Conservation (phyloP, 2,888 invertebrate species). For the Chydorus sphaericus region DNA sequence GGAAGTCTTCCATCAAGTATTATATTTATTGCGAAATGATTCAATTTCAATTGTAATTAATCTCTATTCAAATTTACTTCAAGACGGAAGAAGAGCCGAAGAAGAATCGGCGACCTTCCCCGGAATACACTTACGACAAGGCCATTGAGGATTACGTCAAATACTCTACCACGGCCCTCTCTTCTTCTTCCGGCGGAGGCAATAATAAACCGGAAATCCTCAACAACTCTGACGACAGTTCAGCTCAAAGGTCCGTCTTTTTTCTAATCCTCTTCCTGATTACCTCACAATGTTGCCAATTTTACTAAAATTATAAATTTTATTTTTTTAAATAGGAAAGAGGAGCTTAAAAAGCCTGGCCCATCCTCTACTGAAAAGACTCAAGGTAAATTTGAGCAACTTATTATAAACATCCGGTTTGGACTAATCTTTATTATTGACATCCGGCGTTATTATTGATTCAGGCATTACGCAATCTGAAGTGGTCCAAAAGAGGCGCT, state of each 20-base stretch:
- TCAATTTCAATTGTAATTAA: no score
- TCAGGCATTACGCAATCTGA: neutral
- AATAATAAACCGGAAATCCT: neutral
- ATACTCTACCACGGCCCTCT: slow-evolving; percentile 18
- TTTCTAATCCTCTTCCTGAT: neutral
- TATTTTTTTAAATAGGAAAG: neutral
- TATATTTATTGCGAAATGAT: no score
- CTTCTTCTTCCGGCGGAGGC: neutral
- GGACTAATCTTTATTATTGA: neutral
- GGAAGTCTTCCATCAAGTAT: no score
- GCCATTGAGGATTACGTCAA: slow-evolving; percentile 76
- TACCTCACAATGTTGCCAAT: neutral
- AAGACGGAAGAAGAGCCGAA: slow-evolving; percentile 23
- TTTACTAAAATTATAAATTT: neutral
- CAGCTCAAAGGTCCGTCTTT: neutral
- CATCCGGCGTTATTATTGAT: no score
- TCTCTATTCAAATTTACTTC: slow-evolving; percentile 35
- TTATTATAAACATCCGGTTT: neutral
- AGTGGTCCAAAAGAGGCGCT: slow-evolving; percentile 7
- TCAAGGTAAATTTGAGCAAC: no score
- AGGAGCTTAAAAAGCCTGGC: neutral
- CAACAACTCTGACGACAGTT: neutral
- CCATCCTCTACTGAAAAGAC: no score
- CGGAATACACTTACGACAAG: slow-evolving; percentile 70
- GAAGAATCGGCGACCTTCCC: neutral